phyloP scores from a whole-genome alignment of 1,140 invertebrate genomes.

The Lepidurus couesii region DNA sequence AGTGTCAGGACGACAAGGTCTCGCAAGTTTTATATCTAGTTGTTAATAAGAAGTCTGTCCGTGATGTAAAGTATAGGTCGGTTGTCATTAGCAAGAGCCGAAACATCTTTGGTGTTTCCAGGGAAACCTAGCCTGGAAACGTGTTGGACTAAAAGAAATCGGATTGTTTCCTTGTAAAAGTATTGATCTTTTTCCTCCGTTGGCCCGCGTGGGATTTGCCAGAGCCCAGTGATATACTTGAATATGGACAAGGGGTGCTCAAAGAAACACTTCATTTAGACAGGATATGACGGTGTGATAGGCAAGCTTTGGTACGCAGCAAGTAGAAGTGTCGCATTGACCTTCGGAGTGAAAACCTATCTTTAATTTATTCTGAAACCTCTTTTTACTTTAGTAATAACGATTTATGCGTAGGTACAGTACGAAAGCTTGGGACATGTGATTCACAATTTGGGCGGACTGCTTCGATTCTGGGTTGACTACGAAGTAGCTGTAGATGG shows the following conservation, averaged over 20 bases:
- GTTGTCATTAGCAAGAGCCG: neutral
- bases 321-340: neutral
- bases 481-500: neutral
- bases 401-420: neutral
- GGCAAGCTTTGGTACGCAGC: neutral
- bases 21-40: constrained; percentile 15
- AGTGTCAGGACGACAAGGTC: neutral
- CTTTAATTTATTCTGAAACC: neutral
- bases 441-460: no score
- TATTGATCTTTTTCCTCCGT: neutral
- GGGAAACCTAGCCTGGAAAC: neutral
- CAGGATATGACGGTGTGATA: neutral
- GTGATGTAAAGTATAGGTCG: neutral
- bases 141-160: neutral
- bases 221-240: neutral
- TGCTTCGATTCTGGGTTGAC: neutral
- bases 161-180: neutral
- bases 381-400: neutral
- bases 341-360: neutral
- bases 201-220: neutral
- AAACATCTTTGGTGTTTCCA: neutral
- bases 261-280: neutral
- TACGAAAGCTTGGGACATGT: neutral
- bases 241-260: neutral
- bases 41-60: constrained; percentile 5